Evolutionary conservation across 2,888 invertebrate genomes (phyloP), one percentile per base, ranked within the genome.

Genomic region (Plutella xylostella): DNA sequence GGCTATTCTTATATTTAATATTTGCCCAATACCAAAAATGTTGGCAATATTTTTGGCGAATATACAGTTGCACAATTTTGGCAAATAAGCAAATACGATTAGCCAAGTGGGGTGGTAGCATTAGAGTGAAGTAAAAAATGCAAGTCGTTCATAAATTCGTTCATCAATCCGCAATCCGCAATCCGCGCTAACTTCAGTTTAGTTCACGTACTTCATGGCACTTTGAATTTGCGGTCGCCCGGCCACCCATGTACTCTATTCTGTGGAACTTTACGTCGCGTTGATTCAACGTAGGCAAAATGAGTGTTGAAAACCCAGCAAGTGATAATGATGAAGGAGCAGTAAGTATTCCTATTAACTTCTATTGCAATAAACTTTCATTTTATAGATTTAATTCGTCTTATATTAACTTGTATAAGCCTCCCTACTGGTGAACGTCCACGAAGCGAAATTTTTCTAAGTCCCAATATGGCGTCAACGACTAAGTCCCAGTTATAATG

Each of bases 381-480:
- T 44, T 49, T 57, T 58, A 50, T 51, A 43, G 38, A 46, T 33
- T 41, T 38, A 48, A 34, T 40, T 51, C 39, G 21, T 42, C 45
- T 31, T 49, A 1, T 46, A 55, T 61, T 55, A 50, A 51, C 52
- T 58, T n/a, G n/a, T 37, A 11, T 3, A 4, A 66, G 61, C 15
- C 22, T 39, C 39, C 18, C 39, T 22, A 22, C 85, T 87, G 73
- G 79, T 88, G 85, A 62, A 74, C 69, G 65, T 51, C 57, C 68
- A 68, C 69, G 68, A 72, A 72, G 68, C 84, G 77, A 79, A 84
- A 82, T 68, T 84, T 85, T 85, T 84, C 84, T 84, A 92, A 92
- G 91, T 92, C 91, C 90, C 90, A 92, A 92, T 90, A 92, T 92
- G 92, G 92, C 92, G 92, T 89, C 91, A 88, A 87, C 86, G 86